Base-by-base conservation (phyloP, 2,113 vertebrate genomes). In the Anguilla japonica region DNA sequence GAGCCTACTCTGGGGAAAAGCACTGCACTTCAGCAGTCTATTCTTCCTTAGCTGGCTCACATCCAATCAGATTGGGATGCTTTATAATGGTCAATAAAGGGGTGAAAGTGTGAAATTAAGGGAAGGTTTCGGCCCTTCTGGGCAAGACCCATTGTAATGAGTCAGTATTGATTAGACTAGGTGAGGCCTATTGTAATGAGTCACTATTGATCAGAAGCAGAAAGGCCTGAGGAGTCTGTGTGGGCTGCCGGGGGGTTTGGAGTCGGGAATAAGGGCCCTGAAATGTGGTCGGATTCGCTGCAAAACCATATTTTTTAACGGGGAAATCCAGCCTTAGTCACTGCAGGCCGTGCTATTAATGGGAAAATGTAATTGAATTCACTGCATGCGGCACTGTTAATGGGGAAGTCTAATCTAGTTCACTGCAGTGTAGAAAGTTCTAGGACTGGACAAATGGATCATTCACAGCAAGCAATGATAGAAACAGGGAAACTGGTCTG, bases 41-140 rank as follows among this genome's bases (percentile, higher is more conserved):
- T 75, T 34, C 26, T 26, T 71, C 9, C 71, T 29, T 2, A 0
- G 40, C 20, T 22, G 14, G 39, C 41, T 41, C 79, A 18, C 39
- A 43, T 81, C 39, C 41, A 81, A 41, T 81, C 41, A 43, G 79
- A 34, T 14, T 2, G 79, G 79, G 41, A 43, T 81, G 79, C 7
- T 81, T 41, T 81, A 81, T 81, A 81, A 29, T 9, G 20, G 26
- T 81, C 79, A 81, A 81, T 81, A 81, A 81, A 81, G 22, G 79
- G 79, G 39, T 81, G 39, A 81, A 81, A 81, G 39, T 81, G 79
- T 81, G 41, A 81, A 81, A 81, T 81, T 41, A 41, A 41, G 41
- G 43, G 79, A 81, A 16, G 41, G 41, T 18, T 81, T 81, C 18
- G 43, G 40, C 79, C 41, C 39, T 43, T 81, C 41, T 81, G 71